phyloP scores from a whole-genome alignment of 2,113 vertebrate species.

The Hemiprocne comata region DNA sequence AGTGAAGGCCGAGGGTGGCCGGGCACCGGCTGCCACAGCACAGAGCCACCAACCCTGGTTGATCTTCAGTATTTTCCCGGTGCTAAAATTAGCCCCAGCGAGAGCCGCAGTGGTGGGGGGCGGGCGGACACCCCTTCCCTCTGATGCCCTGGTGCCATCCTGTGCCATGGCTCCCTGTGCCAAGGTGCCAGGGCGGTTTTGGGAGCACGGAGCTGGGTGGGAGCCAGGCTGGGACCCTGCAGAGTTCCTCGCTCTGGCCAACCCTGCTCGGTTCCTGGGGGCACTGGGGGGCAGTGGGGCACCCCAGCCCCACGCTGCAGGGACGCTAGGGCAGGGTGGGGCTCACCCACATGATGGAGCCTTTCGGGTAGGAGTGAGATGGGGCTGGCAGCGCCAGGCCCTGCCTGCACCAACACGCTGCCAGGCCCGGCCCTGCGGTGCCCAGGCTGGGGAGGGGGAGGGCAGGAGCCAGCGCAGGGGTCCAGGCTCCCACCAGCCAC shows the following conservation, averaged over 20 bases:
- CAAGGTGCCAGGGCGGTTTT: background rate
- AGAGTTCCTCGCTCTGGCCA: fast-evolving
- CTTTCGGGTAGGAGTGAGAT: background rate
- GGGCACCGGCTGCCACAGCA: background rate
- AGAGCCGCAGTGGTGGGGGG: background rate
- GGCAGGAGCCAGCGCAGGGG: background rate
- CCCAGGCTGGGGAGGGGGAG: background rate
- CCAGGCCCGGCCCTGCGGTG: background rate
- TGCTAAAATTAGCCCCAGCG: background rate
- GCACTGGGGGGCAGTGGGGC: fast-evolving
- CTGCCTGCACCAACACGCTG: conserved; percentile 2
- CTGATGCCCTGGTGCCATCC: background rate
- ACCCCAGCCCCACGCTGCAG: background rate
- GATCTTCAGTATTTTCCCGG: background rate
- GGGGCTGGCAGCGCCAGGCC: background rate
- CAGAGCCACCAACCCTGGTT: background rate
- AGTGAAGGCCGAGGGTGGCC: background rate
- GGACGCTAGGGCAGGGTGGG: background rate
- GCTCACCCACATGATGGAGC: background rate
- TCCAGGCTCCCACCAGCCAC: background rate
- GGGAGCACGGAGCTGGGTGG: background rate
- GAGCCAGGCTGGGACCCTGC: background rate
- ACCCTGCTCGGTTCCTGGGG: fast-evolving
- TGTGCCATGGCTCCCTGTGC: background rate
- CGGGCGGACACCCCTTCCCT: background rate